Evolutionary conservation across 1,140 invertebrate species (phyloP).

Genomic region (Drosophila navojoa): DNA sequence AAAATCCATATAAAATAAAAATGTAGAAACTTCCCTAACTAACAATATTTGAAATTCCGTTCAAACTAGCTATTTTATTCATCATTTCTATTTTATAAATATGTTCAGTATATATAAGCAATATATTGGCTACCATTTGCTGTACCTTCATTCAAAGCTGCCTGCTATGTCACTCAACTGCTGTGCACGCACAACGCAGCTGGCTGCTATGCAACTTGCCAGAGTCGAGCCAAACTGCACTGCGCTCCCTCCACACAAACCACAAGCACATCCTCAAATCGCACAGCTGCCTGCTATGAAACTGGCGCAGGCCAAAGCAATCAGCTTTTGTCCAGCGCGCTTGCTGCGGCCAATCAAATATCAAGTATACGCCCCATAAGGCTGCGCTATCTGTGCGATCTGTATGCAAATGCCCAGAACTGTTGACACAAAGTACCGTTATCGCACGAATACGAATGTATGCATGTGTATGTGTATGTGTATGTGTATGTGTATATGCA

Average conservation of each 20-base stretch:
- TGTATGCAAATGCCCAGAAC: background rate
- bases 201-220: slow-evolving; percentile 1
- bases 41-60: too few species aligned
- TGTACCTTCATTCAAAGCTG: background rate
- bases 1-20: too few species aligned
- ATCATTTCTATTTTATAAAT: too few species aligned
- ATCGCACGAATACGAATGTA: too few species aligned
- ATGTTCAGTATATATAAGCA: too few species aligned
- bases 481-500: too few species aligned
- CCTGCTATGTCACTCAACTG: slow-evolving; percentile 4
- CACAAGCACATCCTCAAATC: background rate
- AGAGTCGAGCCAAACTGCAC: background rate
- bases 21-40: too few species aligned
- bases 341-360: background rate
- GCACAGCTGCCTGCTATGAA: slow-evolving; percentile 30
- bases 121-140: too few species aligned
- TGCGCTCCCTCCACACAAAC: background rate
- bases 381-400: background rate
- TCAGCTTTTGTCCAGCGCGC: background rate
- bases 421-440: slow-evolving; percentile 34
- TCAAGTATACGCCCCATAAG: background rate
- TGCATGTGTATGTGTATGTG: too few species aligned
- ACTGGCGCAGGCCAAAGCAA: background rate
- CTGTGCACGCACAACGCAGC: background rate
- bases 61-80: too few species aligned